Evolutionary conservation across 2,113 vertebrate genomes (phyloP).

Genomic region (Stigmatopora nigra): DNA sequence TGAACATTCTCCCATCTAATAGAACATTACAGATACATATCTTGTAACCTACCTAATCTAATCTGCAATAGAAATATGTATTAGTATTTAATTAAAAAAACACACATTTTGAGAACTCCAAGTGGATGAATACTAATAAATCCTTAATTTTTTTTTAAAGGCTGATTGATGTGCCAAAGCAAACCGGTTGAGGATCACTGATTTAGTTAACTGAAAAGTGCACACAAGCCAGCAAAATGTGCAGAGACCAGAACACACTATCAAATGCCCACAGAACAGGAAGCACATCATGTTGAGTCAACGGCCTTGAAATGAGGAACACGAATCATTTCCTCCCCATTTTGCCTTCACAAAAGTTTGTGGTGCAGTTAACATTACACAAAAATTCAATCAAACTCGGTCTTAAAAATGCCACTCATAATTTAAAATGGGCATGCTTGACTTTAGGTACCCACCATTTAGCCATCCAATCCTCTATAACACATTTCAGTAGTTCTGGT

Average conservation of each 20-base stretch:
- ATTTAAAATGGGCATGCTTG: no score
- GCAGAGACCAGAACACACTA: slow-evolving; percentile 36
- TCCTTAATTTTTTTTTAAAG: not conserved
- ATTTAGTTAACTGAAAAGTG: not conserved
- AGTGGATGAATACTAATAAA: not conserved
- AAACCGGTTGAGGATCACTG: not conserved
- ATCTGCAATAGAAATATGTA: not conserved
- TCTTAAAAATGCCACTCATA: no score
- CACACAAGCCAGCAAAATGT: slow-evolving; percentile 36
- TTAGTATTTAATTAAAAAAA: not conserved
- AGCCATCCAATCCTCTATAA: no score
- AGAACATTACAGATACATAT: not conserved
- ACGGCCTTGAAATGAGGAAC: slow-evolving; percentile 63
- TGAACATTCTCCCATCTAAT: not conserved
- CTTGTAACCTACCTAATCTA: not conserved
- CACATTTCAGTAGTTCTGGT: no score
- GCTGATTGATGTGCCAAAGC: not conserved
- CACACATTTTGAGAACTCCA: not conserved
- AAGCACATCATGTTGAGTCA: slow-evolving; percentile 50
- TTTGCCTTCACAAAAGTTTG: slow-evolving; percentile 14
- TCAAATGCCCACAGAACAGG: slow-evolving; percentile 42
- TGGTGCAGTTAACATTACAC: not conserved
- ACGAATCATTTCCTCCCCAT: slow-evolving; percentile 68
- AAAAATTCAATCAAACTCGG: not conserved
- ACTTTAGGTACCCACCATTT: no score